A percentile compares a stretch with the other conserved stretches of the same genome.
These are phyloP conservation scores for Silurus meridionalis DNA, from an alignment of 2,113 vertebrate genomes.

Conservation along the genomic window DNA sequence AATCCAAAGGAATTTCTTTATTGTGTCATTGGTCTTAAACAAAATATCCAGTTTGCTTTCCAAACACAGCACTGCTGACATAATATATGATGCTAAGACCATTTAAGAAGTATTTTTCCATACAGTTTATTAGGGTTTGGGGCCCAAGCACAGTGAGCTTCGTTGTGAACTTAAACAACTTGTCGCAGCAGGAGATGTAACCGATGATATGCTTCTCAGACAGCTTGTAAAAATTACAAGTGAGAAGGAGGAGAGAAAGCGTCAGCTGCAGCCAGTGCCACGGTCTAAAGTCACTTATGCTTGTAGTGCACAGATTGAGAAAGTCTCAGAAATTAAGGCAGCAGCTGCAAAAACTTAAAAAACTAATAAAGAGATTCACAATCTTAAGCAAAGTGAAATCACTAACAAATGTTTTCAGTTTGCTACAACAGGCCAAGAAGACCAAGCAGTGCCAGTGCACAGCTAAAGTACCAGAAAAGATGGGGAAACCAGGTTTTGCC, in stretches of 20 bases:
- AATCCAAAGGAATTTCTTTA: conserved; percentile 39
- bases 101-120: not conserved
- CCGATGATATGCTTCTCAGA: not conserved
- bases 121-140: not conserved
- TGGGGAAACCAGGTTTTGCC: not conserved
- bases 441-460: not conserved
- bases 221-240: not conserved
- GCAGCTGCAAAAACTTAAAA: not conserved
- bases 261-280: not conserved
- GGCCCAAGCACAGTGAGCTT: not conserved
- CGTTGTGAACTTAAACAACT: not conserved
- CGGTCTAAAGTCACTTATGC: not conserved
- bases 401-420: no score
- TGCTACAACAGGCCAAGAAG: not conserved
- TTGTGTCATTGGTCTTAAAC: conserved; percentile 47
- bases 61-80: not conserved
- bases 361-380: not conserved
- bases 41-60: conserved; percentile 33
- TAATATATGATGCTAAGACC: not conserved
- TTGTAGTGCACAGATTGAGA: not conserved
- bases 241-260: not conserved
- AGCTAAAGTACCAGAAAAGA: not conserved
- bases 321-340: no score
- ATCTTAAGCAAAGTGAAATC: no score
- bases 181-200: not conserved